These are phyloP conservation scores for Rhea pennata DNA, from an alignment of 2,113 vertebrate species.

Conservation along the genomic window DNA sequence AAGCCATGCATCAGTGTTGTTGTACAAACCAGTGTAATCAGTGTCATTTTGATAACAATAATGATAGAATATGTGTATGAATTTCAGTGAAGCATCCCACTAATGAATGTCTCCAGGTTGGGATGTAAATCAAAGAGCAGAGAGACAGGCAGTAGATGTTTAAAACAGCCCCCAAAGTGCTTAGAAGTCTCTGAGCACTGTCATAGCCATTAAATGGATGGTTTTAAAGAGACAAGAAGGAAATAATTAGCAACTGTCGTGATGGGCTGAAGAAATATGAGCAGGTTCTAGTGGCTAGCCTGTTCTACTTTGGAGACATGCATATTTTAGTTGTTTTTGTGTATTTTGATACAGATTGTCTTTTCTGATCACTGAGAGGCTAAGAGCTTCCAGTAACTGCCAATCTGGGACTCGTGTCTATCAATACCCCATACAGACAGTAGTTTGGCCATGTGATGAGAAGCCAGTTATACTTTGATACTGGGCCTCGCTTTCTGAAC, in stretches of 20 bases:
- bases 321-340: not conserved
- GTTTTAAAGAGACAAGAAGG: not conserved
- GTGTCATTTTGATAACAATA: not conserved
- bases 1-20: not conserved
- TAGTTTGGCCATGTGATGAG: not conserved
- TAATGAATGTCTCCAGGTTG: conserved; percentile 1
- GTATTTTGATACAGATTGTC: not conserved
- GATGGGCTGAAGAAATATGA: not conserved
- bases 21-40: not conserved
- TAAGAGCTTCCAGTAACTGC: not conserved
- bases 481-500: not conserved
- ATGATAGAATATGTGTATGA: not conserved
- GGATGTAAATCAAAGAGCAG: not conserved
- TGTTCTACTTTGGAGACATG: rapidly evolving
- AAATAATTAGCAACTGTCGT: not conserved
- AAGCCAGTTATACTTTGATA: not conserved
- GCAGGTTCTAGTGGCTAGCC: not conserved
- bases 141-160: not conserved
- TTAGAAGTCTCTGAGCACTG: not conserved
- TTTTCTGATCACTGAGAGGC: not conserved
- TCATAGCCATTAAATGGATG: not conserved
- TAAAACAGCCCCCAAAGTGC: not conserved
- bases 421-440: not conserved
- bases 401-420: not conserved
- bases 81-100: not conserved